Conservation (phyloP, 2,888 invertebrate species). For the Blera fallax region DNA sequence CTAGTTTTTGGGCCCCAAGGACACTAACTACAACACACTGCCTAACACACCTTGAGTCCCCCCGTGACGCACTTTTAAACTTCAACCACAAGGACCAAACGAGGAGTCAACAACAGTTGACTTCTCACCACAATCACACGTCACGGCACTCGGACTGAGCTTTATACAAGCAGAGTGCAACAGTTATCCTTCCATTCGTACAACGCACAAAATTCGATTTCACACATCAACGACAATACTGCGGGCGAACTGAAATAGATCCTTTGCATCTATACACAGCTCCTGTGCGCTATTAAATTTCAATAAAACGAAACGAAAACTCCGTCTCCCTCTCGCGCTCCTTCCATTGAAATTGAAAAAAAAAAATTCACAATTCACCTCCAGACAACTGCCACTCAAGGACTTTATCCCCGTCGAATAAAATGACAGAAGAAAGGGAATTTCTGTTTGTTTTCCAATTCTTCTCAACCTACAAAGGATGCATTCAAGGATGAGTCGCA, state of each 20-base stretch:
- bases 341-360: slow-evolving; percentile 46
- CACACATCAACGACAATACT: slow-evolving; percentile 52
- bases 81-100: too few relatives aligned
- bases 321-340: not conserved
- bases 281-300: slow-evolving; percentile 56
- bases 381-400: slow-evolving; percentile 67
- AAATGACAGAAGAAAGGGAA: slow-evolving; percentile 39
- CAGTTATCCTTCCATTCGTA: slow-evolving; percentile 23
- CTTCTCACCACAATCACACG: slow-evolving; percentile 20
- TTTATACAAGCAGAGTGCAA: slow-evolving; percentile 21
- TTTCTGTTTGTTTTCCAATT: slow-evolving; percentile 56
- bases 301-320: slow-evolving; percentile 45
- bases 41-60: too few relatives aligned
- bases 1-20: too few relatives aligned
- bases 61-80: too few relatives aligned
- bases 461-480: slow-evolving; percentile 21
- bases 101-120: not conserved
- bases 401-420: slow-evolving; percentile 7
- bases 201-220: slow-evolving; percentile 56
- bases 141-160: slow-evolving; percentile 26
- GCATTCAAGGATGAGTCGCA: slow-evolving; percentile 57
- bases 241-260: slow-evolving; percentile 52
- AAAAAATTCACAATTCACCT: slow-evolving; percentile 60
- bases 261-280: slow-evolving; percentile 25
- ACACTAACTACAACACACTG: too few relatives aligned